Percentiles rank a stretch among this genome's conserved stretches.
These are phyloP conservation scores for Drosophila algonquin DNA, from an alignment of 2,888 invertebrate species.

Conservation along the genomic window DNA sequence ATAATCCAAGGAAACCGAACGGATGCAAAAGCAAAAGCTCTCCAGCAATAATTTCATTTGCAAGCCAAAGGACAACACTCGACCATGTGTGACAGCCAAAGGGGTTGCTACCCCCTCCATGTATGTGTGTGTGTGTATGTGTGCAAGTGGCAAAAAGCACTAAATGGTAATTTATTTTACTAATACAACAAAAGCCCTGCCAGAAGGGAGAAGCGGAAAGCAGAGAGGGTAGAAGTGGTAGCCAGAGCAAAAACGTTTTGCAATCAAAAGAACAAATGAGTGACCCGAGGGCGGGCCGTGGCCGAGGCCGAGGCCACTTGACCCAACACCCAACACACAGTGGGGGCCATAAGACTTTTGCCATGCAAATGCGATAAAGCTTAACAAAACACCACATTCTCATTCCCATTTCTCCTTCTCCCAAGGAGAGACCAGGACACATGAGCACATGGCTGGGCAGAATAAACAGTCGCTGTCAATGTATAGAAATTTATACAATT, in stretches of 20 bases:
- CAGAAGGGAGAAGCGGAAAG: neutral
- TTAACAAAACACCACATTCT: conserved; percentile 59
- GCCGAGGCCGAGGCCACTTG: conserved; percentile 55
- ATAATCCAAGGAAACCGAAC: conserved; percentile 65
- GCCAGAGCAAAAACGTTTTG: conserved; percentile 60
- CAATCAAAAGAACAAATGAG: conserved; percentile 77
- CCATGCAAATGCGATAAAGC: conserved; percentile 76
- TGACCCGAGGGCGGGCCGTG: conserved; percentile 65
- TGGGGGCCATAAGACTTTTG: conserved; percentile 34
- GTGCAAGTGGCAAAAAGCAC: conserved; percentile 73
- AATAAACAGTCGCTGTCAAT: conserved; percentile 76
- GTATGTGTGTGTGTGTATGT: conserved; percentile 13
- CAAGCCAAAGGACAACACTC: conserved; percentile 72
- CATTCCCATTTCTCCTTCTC: neutral
- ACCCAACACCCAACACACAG: conserved; percentile 33
- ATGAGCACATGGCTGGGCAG: conserved; percentile 49
- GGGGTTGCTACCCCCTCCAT: conserved; percentile 14
- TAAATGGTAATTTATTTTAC: conserved; percentile 80
- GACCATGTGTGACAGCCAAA: conserved; percentile 68
- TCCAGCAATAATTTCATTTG: conserved; percentile 78
- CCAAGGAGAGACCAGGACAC: conserved; percentile 5
- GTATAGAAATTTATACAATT: conserved; percentile 79
- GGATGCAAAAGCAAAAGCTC: conserved; percentile 68
- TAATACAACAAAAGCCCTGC: conserved; percentile 71
- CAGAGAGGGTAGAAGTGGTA: too few species aligned